Evolutionary conservation across 2,797 vertebrate genomes (phyloP).

Genomic region (Scolopax bukidnonensis): DNA sequence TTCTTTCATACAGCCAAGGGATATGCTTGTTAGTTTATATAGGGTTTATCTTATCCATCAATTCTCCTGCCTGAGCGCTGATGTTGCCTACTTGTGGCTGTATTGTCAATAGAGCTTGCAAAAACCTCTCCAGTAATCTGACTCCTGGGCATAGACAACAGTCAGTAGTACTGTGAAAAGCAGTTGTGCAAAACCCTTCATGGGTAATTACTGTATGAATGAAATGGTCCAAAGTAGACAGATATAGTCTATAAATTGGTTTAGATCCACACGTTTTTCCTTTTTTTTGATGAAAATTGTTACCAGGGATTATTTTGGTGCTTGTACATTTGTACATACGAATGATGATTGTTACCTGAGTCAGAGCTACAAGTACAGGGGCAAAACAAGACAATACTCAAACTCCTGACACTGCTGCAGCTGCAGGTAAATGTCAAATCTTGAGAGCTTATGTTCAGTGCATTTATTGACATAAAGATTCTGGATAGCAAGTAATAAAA

Average conservation of each 20-base stretch:
- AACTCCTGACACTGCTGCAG: neutral
- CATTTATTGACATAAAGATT: neutral
- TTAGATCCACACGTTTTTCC: rapidly evolving
- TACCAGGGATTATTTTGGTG: neutral
- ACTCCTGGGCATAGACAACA: neutral
- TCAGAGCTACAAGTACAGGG: neutral
- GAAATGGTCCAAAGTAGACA: neutral
- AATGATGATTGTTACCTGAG: neutral
- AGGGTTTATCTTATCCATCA: constrained; percentile 55
- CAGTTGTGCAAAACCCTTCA: neutral
- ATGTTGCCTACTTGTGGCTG: neutral
- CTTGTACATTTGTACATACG: neutral
- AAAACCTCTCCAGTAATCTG: neutral
- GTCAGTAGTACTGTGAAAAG: neutral
- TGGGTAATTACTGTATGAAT: neutral
- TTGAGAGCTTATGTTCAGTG: neutral
- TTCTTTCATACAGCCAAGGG: constrained; percentile 40
- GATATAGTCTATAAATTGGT: neutral
- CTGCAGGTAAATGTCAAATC: neutral
- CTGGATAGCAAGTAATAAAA: neutral
- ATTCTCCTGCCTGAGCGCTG: neutral
- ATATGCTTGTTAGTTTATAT: constrained; percentile 50
- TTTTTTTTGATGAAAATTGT: neutral
- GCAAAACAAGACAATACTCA: neutral
- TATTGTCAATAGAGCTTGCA: neutral